A percentile compares a stretch with the other conserved stretches of the same genome.
phyloP scores from a whole-genome alignment of 1,140 invertebrate genomes.

The Apis laboriosa region DNA sequence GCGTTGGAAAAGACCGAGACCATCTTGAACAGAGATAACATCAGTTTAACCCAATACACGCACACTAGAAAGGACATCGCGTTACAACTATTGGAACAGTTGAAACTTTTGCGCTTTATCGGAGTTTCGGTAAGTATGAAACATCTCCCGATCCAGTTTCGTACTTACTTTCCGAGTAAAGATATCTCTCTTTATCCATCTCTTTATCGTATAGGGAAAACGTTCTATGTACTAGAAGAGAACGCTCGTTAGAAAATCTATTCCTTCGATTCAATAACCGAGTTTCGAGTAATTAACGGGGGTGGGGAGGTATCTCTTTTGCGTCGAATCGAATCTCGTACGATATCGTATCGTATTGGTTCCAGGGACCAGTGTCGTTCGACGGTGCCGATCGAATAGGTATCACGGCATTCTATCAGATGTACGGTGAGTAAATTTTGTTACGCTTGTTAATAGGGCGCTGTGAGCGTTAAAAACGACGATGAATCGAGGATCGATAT shows the following conservation, averaged over 20 bases:
- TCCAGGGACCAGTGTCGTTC: slow-evolving; percentile 92
- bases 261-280: no score
- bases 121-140: slow-evolving; percentile 89
- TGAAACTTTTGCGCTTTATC: slow-evolving; percentile 88
- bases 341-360: slow-evolving; percentile 7
- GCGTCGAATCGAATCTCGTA: no score
- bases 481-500: no score
- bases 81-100: slow-evolving; percentile 84
- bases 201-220: no score
- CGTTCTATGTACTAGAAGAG: no score
- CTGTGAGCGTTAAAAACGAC: not conserved
- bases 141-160: not conserved
- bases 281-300: no score
- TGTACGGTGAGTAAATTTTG: slow-evolving; percentile 85
- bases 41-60: slow-evolving; percentile 85
- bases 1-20: slow-evolving; percentile 83
- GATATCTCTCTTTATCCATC: no score
- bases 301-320: no score
- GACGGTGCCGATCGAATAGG: slow-evolving; percentile 92
- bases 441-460: not conserved
- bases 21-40: slow-evolving; percentile 69
- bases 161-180: no score
- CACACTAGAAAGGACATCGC: slow-evolving; percentile 87
- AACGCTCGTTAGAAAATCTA: no score
- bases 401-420: slow-evolving; percentile 91